Evolutionary conservation across 2,113 vertebrate genomes (phyloP), one percentile per base, ranked within the genome.

Genomic region (Malurus cyaneus): DNA sequence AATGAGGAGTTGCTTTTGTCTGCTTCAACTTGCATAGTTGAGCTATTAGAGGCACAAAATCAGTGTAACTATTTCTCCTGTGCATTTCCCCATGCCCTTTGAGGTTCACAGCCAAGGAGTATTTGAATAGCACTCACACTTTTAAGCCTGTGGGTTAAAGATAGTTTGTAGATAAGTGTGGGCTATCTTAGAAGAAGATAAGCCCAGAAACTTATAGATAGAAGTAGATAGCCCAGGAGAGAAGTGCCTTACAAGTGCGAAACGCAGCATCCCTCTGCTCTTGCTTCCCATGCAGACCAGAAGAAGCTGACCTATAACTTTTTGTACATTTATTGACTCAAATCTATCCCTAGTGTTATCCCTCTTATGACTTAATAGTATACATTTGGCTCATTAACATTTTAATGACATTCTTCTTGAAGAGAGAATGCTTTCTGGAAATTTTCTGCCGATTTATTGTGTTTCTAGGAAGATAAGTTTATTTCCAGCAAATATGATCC

Each of bases 381-480:
- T 92, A 32, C 47, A 44, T 87, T 95, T 93, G 94, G 77, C 78
- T 94, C 47, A 57, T 95, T 94, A 89, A 65, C 36, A 9, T 93
- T 89, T 88, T 91, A 95, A 93, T 84, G 80, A 69, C 52, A 59
- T 82, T 84, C 31, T 95, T 95, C 80, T 78, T 91, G 78, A 77
- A 92, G 77, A 85, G 88, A 72, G 71, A 91, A 59, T 29, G 59
- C 47, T 66, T 82, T 93, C 74, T 94, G 87, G 81, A 86, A 91
- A 76, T 86, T 67, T 52, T 21, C 69, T 76, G 69, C 62, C 94
- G 89, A 85, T 94, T 92, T 88, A 88, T 74, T 39, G 50, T 89
- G 34, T 94, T 95, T 92, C 96, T 94, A 96, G 95, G 96, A 96
- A 96, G 78, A 89, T 88, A 76, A 31, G 31, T 93, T 96, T 92